Base-by-base conservation (phyloP, 2,113 vertebrate genomes). In the Colistium nudipinnis region DNA sequence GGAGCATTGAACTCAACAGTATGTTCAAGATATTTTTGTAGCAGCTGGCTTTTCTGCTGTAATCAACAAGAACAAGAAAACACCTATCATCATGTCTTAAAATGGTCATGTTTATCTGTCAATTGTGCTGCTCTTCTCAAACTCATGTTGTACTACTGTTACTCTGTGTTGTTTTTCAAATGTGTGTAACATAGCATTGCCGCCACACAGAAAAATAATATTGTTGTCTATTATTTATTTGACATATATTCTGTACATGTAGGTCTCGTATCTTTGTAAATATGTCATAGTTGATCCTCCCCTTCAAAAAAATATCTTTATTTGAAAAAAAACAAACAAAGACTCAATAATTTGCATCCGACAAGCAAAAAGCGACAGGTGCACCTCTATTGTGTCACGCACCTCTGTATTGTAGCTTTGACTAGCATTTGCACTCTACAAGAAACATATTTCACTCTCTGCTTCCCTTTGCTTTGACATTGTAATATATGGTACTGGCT, bases 251-350 rank as follows among this genome's bases (percentile, higher is more conserved):
- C 38, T 87, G 74, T 80, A 80, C 49, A 66, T 74, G 61, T 53
- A 68, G 60, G 67, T 81, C 30, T 76, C 70, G 61, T 68, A 62
- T 84, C 57, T 70, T 70, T 92, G 87, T 92, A 92, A 85, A 91
- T 92, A 90, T 79, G 48, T 35, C 13, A 76, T 63, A 47, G 25
- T 59, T 12, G 16, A 62, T 53, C 55, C 28, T 27, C 57, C 38
- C 69, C 49, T 12, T n/a, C 20, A 13, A 38, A 13, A 39, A 39
- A 41, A 68, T 52, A 78, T 67, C 67, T 71, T 76, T 63, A 67
- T 65, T 16, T 6, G 41, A 64, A 54, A 63, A 76, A 16, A 31
- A 51, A n/a, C n/a, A n/a, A 62, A 25, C 30, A 70, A 70, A 80
- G 36, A 64, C 30, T 78, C 74, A 53, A 22, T 48, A 33, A 51